Conservation (phyloP, 2,797 vertebrate species). For the Notolepis coatsorum region DNA sequence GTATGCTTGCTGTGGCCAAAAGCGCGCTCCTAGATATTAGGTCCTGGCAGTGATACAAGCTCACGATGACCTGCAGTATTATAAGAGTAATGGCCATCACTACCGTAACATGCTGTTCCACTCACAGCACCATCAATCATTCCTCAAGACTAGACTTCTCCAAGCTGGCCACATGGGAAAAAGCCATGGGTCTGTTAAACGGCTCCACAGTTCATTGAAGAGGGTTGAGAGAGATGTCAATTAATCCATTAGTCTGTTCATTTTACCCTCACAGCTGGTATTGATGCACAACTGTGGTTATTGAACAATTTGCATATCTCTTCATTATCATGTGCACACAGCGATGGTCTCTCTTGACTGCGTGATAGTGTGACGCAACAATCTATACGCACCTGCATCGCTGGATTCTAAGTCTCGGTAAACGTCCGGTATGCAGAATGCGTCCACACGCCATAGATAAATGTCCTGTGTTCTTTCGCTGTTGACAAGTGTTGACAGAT, state of each 20-base stretch:
- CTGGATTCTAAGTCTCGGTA: no score
- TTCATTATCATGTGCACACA: no score
- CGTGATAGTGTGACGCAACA: no score
- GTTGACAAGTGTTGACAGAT: no score
- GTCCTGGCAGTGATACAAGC: slow-evolving; percentile 1
- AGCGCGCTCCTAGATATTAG: no score
- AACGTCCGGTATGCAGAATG: no score
- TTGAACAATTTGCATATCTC: not conserved
- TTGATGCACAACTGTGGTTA: not conserved
- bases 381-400: no score
- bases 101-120: slow-evolving; percentile 28
- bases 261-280: no score
- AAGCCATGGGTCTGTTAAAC: not conserved
- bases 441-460: no score
- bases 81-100: not conserved
- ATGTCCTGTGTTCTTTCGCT: no score
- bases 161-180: not conserved
- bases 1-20: not conserved
- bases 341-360: no score
- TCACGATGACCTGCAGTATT: slow-evolving; percentile 2
- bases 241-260: no score
- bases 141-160: not conserved
- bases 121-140: slow-evolving; percentile 16
- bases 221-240: not conserved
- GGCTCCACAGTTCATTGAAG: not conserved